Evolutionary conservation across 2,113 vertebrate genomes (phyloP), one percentile per base, ranked within the genome.

Genomic region (Scomber colias): DNA sequence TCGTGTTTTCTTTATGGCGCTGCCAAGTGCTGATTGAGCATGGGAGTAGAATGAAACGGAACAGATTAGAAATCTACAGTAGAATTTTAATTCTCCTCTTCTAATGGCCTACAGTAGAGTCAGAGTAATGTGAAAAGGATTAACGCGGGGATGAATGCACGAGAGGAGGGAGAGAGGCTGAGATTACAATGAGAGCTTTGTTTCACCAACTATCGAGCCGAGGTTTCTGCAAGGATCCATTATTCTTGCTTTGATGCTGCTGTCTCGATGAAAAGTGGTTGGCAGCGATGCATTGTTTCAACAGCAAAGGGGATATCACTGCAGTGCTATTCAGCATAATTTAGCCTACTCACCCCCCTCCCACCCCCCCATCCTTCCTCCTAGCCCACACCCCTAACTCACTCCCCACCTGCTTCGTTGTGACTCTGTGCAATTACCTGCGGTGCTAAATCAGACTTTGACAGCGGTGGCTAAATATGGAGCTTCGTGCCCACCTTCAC

Each of bases 221-320:
- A 86, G 87, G 83, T 88, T 87, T 89, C 84, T 86, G 91, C 85
- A 71, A 90, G 80, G 82, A 90, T 88, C 90, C 90, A 93, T 92
- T 93, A 91, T 92, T 93, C 89, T 92, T 89, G 91, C 89, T 90
- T 91, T 93, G 91, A 92, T 85, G 86, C 86, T 24, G 90, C 85
- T 85, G 90, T 92, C 90, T 90, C 72, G 79, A 62, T 90, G 86
- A 90, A 83, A 91, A 90, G 88, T 86, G 87, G 79, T 84, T 77
- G 79, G 76, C 64, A 51, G 81, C 79, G 57, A 84, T 79, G 82
- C 90, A 92, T 92, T 93, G 92, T 93, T 90, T 86, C 84, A 84
- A 57, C 83, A 31, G 90, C 77, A 77, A 81, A 76, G 76, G 71
- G 82, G 86, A 85, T 87, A 92, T 90, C 83, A 70, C 83, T 75